Conservation (phyloP, 2,888 invertebrate genomes). For the Plemyria rubiginata region DNA sequence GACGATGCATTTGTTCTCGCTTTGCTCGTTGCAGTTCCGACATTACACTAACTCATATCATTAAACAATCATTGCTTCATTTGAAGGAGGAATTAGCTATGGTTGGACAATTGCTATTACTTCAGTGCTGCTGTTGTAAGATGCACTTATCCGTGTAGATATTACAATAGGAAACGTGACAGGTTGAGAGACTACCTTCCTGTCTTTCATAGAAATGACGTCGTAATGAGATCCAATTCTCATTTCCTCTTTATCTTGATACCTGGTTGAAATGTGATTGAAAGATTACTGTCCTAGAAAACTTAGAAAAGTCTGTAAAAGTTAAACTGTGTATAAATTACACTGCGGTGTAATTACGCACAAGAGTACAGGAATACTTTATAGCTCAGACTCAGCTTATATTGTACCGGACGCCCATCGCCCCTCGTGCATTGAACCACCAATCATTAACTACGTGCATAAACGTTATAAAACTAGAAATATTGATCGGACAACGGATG, state of each 20-base stretch:
- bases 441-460: slow-evolving; percentile 58
- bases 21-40: slow-evolving; percentile 42
- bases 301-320: background rate
- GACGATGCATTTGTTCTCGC: slow-evolving; percentile 52
- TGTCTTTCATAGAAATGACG: slow-evolving; percentile 21
- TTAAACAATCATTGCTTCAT: slow-evolving; percentile 39
- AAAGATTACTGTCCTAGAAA: background rate
- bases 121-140: slow-evolving; percentile 23
- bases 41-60: slow-evolving; percentile 41
- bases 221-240: slow-evolving; percentile 26
- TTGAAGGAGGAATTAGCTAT: slow-evolving; percentile 32
- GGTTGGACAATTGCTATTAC: slow-evolving; percentile 25
- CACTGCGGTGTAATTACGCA: slow-evolving; percentile 5
- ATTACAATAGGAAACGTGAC: slow-evolving; percentile 33
- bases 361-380: slow-evolving; percentile 13
- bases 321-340: background rate
- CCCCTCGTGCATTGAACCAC: slow-evolving; percentile 78
- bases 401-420: slow-evolving; percentile 68
- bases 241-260: slow-evolving; percentile 16
- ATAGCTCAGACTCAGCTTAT: slow-evolving; percentile 49
- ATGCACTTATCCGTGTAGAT: slow-evolving; percentile 31
- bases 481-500: slow-evolving; percentile 14
- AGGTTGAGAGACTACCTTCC: slow-evolving; percentile 24
- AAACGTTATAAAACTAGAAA: slow-evolving; percentile 15
- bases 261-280: background rate